phyloP scores from a whole-genome alignment of 2,113 vertebrate genomes.

The Takifugu flavidus region DNA sequence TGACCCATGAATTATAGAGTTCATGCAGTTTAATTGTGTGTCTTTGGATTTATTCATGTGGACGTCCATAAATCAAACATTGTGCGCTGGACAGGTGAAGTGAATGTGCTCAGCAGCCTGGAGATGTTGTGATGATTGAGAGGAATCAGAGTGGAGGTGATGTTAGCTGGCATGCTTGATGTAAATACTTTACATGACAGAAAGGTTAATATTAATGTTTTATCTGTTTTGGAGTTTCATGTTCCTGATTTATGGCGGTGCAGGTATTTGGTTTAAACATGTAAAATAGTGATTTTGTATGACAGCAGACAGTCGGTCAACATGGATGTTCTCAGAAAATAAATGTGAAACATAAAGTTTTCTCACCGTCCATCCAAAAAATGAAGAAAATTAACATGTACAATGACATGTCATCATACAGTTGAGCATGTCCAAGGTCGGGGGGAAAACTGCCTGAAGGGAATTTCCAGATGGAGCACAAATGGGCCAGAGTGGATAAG shows the following conservation, averaged over 20 bases:
- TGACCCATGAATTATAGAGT: conserved; percentile 46
- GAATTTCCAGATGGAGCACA: conserved; percentile 3
- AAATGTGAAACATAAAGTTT: not conserved
- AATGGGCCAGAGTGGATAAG: conserved; percentile 12
- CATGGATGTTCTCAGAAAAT: too few relatives aligned
- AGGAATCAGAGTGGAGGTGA: not conserved
- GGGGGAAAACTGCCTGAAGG: conserved; percentile 10
- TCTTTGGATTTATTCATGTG: conserved; percentile 47
- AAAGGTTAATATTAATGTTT: too few relatives aligned
- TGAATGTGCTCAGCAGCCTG: conserved; percentile 32
- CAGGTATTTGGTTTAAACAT: not conserved
- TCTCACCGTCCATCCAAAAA: not conserved
- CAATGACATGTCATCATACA: conserved; percentile 1
- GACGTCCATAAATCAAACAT: conserved; percentile 49
- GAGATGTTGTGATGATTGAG: conserved; percentile 28
- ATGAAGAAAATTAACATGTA: too few relatives aligned
- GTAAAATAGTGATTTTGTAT: too few relatives aligned
- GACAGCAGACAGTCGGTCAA: too few relatives aligned
- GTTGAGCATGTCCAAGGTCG: conserved; percentile 37
- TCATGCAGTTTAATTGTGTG: conserved; percentile 49
- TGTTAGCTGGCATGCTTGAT: not conserved
- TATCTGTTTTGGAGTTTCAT: too few relatives aligned
- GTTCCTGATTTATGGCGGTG: too few relatives aligned
- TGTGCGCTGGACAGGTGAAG: conserved; percentile 14
- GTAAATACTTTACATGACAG: too few relatives aligned